Evolutionary conservation across 2,888 invertebrate genomes (phyloP), one percentile per base, ranked within the genome.

Genomic region (Cistogaster globosa): DNA sequence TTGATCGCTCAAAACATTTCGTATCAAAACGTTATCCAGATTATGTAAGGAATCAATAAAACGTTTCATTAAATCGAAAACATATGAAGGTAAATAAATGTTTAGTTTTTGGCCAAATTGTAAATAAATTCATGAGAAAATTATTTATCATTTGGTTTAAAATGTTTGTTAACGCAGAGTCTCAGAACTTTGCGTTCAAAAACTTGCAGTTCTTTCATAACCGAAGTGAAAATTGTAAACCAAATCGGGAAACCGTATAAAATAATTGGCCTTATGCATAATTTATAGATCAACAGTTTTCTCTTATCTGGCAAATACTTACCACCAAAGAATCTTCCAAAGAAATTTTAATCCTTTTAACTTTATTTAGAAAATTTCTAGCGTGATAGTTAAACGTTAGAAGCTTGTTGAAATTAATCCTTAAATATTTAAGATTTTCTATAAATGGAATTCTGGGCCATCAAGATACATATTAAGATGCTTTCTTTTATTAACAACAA

Each of bases 361-460:
- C 67, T 67, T 53, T 55, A 1, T 51, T 55, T 0, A 16, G 51
- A 0, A 22, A 20, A 14, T 3, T 36, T 68, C 38, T 68, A 55
- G 36, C 53, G 18, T 67, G 51, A n/a, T 12, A n/a, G 26, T 67
- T 67, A 32, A 67, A 67, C 11, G 51, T 67, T 26, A 67, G 11
- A 26, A 32, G 11, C 12, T 51, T 18, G 9, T 68, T 62, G 5
- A 68, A 68, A 16, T 53, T 5, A 18, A 68, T 36, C 8, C 51
- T 53, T 18, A 68, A 68, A 53, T 53, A 68, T 36, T 32, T 32
- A 32, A 68, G 11, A 20, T 36, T 68, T 32, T 68, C 36, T 18
- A 68, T 36, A 18, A 53, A 51, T 32, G 62, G 18, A 14, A 62
- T 42, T 62, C 42, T 20, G 18, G 5, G 4, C 62, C 62, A 38